phyloP scores from a whole-genome alignment of 2,113 vertebrate genomes.

The Calyptomena viridis region DNA sequence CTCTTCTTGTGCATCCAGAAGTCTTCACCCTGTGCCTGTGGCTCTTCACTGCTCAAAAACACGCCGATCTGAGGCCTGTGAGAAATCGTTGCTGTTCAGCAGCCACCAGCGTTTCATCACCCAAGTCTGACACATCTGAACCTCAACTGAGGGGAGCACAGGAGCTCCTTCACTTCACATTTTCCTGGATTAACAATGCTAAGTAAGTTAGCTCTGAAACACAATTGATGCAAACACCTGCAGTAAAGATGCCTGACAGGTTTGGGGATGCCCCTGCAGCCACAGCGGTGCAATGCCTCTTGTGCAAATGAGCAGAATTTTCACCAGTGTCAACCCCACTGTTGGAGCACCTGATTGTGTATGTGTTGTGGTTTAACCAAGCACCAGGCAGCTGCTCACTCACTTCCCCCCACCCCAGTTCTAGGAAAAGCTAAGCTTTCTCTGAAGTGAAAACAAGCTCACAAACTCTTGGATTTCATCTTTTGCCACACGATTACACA shows the following conservation, averaged over 20 bases:
- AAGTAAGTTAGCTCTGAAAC: background rate
- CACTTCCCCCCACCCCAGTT: background rate
- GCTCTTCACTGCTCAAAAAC: background rate
- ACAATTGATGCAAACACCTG: background rate
- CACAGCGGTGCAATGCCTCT: background rate
- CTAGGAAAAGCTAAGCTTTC: background rate
- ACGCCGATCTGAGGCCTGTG: background rate
- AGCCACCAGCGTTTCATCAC: background rate
- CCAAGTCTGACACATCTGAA: background rate
- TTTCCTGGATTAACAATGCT: background rate
- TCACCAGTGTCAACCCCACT: background rate
- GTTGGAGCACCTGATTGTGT: background rate
- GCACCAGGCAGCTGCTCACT: background rate
- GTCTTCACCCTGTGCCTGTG: background rate
- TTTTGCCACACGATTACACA: accelerated
- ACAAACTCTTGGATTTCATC: background rate
- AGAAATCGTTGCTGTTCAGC: background rate
- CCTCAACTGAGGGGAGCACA: accelerated
- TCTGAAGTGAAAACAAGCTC: background rate
- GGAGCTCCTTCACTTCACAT: background rate
- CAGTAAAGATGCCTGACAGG: background rate
- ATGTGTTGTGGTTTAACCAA: background rate
- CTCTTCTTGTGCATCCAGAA: background rate
- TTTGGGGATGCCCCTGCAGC: background rate
- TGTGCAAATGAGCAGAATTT: background rate